Evolutionary conservation across 2,888 invertebrate genomes (phyloP).

Genomic region (Neoscelio sp.): DNA sequence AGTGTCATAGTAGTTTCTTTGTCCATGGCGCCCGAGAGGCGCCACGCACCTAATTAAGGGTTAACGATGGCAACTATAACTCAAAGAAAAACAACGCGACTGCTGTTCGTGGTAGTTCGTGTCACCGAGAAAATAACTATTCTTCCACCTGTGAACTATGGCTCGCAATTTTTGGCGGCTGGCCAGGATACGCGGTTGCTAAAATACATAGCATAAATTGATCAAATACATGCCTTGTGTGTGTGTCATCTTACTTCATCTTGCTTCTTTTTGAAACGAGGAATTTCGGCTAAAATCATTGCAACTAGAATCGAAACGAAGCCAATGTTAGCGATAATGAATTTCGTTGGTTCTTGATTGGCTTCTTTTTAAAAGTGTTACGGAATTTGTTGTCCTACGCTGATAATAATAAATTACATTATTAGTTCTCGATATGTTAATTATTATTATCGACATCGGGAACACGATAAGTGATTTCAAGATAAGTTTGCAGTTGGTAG

Average conservation of each 20-base stretch:
- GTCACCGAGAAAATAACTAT: constrained; percentile 56
- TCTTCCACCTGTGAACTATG: constrained; percentile 53
- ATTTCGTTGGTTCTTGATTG: constrained; percentile 38
- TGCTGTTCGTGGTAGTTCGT: constrained; percentile 40
- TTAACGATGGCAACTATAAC: constrained; percentile 39
- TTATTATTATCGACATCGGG: no score
- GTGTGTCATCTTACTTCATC: constrained; percentile 40
- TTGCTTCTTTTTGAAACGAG: constrained; percentile 32
- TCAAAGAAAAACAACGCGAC: constrained; percentile 37
- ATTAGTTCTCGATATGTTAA: no score
- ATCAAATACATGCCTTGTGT: constrained; percentile 47
- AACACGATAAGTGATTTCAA: no score
- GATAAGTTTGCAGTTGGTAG: no score
- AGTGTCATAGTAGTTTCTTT: no score
- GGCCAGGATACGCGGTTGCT: constrained; percentile 43
- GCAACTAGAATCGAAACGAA: constrained; percentile 24
- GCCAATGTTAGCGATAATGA: constrained; percentile 39
- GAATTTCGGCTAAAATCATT: constrained; percentile 4
- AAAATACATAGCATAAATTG: constrained; percentile 53
- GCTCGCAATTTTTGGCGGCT: constrained; percentile 40
- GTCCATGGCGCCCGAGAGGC: no score
- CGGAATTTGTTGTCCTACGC: no score
- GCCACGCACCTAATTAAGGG: no score
- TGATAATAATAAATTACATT: no score
- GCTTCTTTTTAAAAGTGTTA: no score